A percentile compares a stretch with the other conserved stretches of the same genome.
These are phyloP conservation scores for Brachionus koreanus DNA, from an alignment of 1,140 invertebrate species.

Conservation along the genomic window DNA sequence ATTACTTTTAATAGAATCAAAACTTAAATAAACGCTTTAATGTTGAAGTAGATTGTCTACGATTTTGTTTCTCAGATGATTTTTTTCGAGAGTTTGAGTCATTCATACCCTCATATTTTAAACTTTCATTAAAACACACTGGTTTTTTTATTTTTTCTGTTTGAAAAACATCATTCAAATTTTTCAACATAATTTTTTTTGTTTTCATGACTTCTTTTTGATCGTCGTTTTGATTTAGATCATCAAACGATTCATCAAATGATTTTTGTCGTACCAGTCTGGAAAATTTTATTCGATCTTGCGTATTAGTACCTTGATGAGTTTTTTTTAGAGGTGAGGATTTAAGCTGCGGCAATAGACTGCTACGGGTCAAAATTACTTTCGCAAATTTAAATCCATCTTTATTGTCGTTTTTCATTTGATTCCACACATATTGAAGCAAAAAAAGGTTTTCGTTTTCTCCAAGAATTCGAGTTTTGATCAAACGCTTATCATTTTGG, in stretches of 20 bases:
- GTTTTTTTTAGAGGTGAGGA: background rate
- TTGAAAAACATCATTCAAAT: background rate
- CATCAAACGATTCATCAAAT: conserved; percentile 28
- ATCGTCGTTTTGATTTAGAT: background rate
- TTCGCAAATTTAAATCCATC: conserved; percentile 23
- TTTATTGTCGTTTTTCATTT: conserved; percentile 35
- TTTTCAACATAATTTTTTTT: background rate
- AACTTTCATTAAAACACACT: background rate
- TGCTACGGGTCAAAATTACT: conserved; percentile 1
- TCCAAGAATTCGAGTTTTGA: background rate
- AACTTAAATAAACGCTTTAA: conserved; percentile 33
- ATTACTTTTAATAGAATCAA: background rate
- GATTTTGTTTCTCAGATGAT: background rate
- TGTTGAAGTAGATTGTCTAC: conserved; percentile 8
- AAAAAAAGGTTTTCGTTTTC: conserved; percentile 39
- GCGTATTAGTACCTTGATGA: background rate
- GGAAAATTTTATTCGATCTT: background rate
- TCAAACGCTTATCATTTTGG: background rate
- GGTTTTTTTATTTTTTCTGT: background rate
- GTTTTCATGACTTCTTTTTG: background rate
- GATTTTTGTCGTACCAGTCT: conserved; percentile 32
- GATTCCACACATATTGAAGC: conserved; percentile 38
- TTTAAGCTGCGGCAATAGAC: background rate
- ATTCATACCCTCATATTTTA: background rate
- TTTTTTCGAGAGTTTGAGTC: background rate